phyloP scores from a whole-genome alignment of 1,140 invertebrate species.

The Zaprionus ghesquierei region DNA sequence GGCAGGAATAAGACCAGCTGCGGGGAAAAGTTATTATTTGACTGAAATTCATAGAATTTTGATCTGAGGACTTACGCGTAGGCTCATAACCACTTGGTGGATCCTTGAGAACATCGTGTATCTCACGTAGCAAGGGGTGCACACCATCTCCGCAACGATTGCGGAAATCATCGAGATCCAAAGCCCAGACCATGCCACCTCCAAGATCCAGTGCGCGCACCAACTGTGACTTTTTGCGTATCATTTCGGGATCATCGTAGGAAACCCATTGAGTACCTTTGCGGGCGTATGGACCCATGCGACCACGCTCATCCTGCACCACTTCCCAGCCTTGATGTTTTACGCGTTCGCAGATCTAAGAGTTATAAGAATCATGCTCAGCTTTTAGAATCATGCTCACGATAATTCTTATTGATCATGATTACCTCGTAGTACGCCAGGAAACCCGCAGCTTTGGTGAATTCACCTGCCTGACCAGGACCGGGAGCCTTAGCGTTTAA shows the following conservation, averaged over 20 bases:
- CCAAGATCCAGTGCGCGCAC: slow-evolving; percentile 90
- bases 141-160: slow-evolving; percentile 89
- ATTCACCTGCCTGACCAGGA: slow-evolving; percentile 90
- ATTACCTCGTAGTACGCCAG: slow-evolving; percentile 93
- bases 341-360: slow-evolving; percentile 91
- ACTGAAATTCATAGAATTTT: not conserved
- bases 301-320: slow-evolving; percentile 88
- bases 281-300: slow-evolving; percentile 94
- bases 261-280: slow-evolving; percentile 95
- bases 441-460: slow-evolving; percentile 92
- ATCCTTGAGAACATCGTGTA: slow-evolving; percentile 86
- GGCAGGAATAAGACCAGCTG: slow-evolving; percentile 56
- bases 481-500: slow-evolving; percentile 89
- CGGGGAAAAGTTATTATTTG: not conserved
- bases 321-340: slow-evolving; percentile 90
- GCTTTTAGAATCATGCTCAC: not conserved
- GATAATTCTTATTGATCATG: not conserved
- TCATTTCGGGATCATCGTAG: slow-evolving; percentile 92
- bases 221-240: slow-evolving; percentile 90
- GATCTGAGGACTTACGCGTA: slow-evolving; percentile 51
- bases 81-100: slow-evolving; percentile 61
- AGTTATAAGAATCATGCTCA: too few species aligned
- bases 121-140: slow-evolving; percentile 89
- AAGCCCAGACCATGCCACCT: slow-evolving; percentile 95
- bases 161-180: slow-evolving; percentile 93